A percentile compares a stretch with the other conserved stretches of the same genome.
phyloP scores from a whole-genome alignment of 2,797 vertebrate species.

The Poecilia wingei region DNA sequence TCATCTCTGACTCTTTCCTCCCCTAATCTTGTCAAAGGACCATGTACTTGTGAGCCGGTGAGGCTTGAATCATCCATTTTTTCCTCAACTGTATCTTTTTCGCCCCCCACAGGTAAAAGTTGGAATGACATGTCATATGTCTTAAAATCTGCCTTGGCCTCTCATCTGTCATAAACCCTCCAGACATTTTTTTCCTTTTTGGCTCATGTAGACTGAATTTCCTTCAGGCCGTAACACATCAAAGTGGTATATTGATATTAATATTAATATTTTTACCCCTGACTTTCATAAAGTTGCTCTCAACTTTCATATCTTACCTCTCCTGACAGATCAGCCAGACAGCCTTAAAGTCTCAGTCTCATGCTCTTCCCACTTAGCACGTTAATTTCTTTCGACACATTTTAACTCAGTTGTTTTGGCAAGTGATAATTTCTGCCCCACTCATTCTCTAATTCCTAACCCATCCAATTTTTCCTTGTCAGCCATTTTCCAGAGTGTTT shows the following conservation, averaged over 20 bases:
- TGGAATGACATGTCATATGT: constrained; percentile 43
- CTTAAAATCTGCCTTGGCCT: constrained; percentile 28
- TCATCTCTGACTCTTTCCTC: constrained; percentile 20
- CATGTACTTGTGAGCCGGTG: constrained; percentile 10
- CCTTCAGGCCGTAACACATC: constrained; percentile 43
- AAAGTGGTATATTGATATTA: constrained; percentile 47
- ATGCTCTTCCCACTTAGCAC: constrained; percentile 9
- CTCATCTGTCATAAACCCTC: constrained; percentile 45
- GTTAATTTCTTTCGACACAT: constrained; percentile 21
- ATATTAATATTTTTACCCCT: constrained; percentile 43
- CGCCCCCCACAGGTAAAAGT: constrained; percentile 64
- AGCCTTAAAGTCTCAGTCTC: constrained; percentile 31
- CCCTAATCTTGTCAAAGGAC: constrained; percentile 38
- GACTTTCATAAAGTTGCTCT: constrained; percentile 46
- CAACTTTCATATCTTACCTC: constrained; percentile 46
- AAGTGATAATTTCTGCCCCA: constrained; percentile 33
- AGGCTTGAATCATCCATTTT: constrained; percentile 5
- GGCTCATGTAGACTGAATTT: constrained; percentile 40
- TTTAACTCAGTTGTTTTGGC: constrained; percentile 50
- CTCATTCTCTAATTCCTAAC: constrained; percentile 43
- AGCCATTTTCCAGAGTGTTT: constrained; percentile 61
- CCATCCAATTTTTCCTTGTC: constrained; percentile 52
- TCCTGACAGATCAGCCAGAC: constrained; percentile 25
- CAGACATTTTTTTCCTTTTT: constrained; percentile 36
- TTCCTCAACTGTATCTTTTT: constrained; percentile 70